These are phyloP conservation scores for Spatulosminthurus flaviceps DNA, from an alignment of 2,888 invertebrate species.

Conservation along the genomic window DNA sequence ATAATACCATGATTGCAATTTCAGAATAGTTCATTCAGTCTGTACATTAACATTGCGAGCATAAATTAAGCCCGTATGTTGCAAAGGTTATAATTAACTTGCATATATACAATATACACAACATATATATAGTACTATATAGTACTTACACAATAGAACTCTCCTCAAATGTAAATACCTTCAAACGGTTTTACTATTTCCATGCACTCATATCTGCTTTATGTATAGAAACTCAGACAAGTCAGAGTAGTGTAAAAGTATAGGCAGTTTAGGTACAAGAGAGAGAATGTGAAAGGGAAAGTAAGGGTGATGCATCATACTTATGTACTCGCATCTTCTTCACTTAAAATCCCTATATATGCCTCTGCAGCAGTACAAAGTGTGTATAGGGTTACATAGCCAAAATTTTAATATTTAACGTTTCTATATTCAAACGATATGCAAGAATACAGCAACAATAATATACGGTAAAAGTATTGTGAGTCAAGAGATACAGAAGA, in stretches of 20 bases:
- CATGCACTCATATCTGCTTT: no score
- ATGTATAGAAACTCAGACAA: no score
- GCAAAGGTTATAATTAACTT: not conserved
- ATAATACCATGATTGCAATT: not conserved
- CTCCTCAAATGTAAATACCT: not conserved
- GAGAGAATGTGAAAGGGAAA: slow-evolving; percentile 1
- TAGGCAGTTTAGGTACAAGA: not conserved
- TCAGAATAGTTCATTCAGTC: slow-evolving; percentile 1
- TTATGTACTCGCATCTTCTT: not conserved
- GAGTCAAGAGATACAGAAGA: not conserved
- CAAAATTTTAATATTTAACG: no score
- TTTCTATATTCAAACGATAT: no score
- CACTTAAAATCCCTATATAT: not conserved
- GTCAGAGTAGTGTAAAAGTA: no score
- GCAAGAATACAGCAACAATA: no score
- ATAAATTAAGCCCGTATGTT: slow-evolving; percentile 6
- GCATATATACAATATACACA: not conserved
- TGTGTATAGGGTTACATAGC: not conserved
- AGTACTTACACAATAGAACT: not conserved
- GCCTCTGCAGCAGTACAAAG: not conserved
- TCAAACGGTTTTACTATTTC: not conserved
- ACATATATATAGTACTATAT: no score
- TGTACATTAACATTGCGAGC: not conserved
- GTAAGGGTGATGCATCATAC: not conserved
- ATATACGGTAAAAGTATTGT: no score